phyloP scores from a whole-genome alignment of 2,888 invertebrate genomes.

The Eupithecia dodoneata region DNA sequence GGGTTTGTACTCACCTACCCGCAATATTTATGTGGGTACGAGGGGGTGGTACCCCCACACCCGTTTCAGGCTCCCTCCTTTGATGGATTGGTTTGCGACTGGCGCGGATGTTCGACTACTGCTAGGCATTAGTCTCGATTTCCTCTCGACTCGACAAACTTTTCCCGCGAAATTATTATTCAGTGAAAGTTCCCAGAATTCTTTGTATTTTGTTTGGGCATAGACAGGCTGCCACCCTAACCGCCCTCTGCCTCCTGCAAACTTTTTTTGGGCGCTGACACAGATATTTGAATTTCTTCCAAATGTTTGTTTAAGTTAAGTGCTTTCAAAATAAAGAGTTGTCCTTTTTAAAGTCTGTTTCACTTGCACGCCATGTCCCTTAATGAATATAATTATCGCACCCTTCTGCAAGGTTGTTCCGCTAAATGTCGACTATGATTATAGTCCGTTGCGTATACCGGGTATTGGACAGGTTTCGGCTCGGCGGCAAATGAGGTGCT shows the following conservation, averaged over 20 bases:
- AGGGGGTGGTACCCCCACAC: slow-evolving; percentile 72
- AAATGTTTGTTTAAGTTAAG: slow-evolving; percentile 30
- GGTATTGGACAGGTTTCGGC: slow-evolving; percentile 67
- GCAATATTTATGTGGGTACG: slow-evolving; percentile 84
- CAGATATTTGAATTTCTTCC: slow-evolving; percentile 55
- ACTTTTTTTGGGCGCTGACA: slow-evolving; percentile 61
- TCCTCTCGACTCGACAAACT: slow-evolving; percentile 72
- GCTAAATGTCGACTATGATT: slow-evolving; percentile 49
- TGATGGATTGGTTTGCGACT: slow-evolving; percentile 84
- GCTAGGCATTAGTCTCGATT: slow-evolving; percentile 76
- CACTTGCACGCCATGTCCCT: slow-evolving; percentile 15
- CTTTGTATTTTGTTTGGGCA: slow-evolving; percentile 70
- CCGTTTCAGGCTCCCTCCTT: slow-evolving; percentile 80
- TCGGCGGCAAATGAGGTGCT: slow-evolving; percentile 63
- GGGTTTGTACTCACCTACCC: slow-evolving; percentile 84
- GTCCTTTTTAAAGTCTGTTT: slow-evolving; percentile 27
- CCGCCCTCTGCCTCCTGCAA: slow-evolving; percentile 51
- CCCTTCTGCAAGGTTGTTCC: slow-evolving; percentile 37
- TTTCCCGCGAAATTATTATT: slow-evolving; percentile 78
- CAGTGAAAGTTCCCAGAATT: slow-evolving; percentile 77
- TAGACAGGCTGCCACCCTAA: slow-evolving; percentile 33
- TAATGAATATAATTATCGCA: slow-evolving; percentile 20
- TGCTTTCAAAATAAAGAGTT: slow-evolving; percentile 21
- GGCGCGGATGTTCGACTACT: slow-evolving; percentile 78
- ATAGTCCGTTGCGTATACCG: slow-evolving; percentile 50